Percentiles rank a stretch among this genome's conserved stretches.
These are phyloP conservation scores for Fringilla coelebs DNA, from an alignment of 2,797 vertebrate species.

Conservation along the genomic window DNA sequence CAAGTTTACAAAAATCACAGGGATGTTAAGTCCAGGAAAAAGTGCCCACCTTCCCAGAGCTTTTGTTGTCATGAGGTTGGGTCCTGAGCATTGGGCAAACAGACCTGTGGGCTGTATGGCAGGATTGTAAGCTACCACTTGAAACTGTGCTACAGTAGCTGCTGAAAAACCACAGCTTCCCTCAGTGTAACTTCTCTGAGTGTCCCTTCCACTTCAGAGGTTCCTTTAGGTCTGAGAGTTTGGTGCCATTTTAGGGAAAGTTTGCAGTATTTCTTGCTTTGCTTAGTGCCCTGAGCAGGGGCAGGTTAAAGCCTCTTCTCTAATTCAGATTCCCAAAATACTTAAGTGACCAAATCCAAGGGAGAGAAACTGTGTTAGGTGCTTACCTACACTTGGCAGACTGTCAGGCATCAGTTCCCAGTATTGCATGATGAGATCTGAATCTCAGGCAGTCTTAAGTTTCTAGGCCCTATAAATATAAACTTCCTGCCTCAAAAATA, in stretches of 20 bases:
- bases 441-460: neutral
- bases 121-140: neutral
- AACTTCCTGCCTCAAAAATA: neutral
- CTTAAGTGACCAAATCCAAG: neutral
- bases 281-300: neutral
- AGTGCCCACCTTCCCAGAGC: neutral
- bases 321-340: neutral
- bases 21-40: neutral
- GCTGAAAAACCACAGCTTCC: neutral
- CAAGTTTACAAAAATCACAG: neutral
- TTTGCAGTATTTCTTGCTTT: neutral
- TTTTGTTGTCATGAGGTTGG: neutral
- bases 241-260: neutral
- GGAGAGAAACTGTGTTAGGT: neutral
- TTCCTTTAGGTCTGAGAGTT: neutral
- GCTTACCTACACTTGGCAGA: neutral
- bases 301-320: neutral
- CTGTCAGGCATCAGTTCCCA: neutral
- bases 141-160: neutral
- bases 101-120: neutral
- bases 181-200: neutral
- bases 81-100: neutral
- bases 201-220: neutral
- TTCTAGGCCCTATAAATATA: neutral
- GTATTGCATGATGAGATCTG: neutral